Base-by-base conservation (phyloP, 2,113 vertebrate species). In the Parotia lawesii region DNA sequence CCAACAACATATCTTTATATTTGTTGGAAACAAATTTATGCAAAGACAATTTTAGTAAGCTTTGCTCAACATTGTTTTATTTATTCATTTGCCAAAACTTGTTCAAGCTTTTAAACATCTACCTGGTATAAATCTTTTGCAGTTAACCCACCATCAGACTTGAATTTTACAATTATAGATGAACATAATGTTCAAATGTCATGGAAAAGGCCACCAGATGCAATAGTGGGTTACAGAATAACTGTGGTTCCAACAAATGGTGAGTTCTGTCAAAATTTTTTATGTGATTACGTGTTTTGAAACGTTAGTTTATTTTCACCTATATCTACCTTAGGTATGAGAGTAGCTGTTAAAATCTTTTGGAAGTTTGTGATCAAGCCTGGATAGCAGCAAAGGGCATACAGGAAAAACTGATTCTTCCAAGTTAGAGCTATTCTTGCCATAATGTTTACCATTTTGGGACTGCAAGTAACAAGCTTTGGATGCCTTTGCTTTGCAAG, bases 111-210 rank as follows among this genome's bases (percentile, higher is more conserved):
- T 92, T 92, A 95, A 95, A 96, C 53, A 60, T 47, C 87, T 87
- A 87, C 69, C 94, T 95, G 89, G 54, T 93, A 65, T 95, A 94
- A 96, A 93, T 97, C 87, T 97, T 97, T 97, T 97, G 60, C 99
- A 99, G 99, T 99, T 95, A 98, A 98, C 66, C 98, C 99, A 74
- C 99, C 99, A 14, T 98, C 98, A 97, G 98, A 99, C 93, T 98
- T 99, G 98, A 99, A 98, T 97, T 99, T 99, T 98, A 99, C 98
- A 98, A 99, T 99, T 98, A 97, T 99, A 98, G 98, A 98, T 98
- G 98, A 99, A 96, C 98, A 97, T 96, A 98, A 99, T 92, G 99
- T 99, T 97, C 98, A 99, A 96, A 99, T 99, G 99, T 96, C 97
- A 92, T 99, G 99, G 99, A 98, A 93, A 90, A 97, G 96, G 67